Percentiles rank a stretch among this genome's conserved stretches.
phyloP scores from a whole-genome alignment of 2,888 invertebrate species.

The Synanthedon vespiformis region DNA sequence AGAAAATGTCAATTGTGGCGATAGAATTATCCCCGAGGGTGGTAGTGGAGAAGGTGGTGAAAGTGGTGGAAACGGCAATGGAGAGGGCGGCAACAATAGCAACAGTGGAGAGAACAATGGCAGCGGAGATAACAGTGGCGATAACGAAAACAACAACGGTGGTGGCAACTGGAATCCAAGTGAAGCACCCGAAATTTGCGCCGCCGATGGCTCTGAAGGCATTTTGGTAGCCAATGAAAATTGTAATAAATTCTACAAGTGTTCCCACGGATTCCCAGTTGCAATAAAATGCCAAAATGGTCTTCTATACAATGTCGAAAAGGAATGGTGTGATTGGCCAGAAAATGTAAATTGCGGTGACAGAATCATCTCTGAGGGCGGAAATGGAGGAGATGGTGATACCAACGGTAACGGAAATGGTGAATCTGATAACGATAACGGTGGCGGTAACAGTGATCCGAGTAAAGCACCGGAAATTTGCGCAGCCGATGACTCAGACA shows the following conservation, averaged over 20 bases:
- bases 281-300: constrained; percentile 15
- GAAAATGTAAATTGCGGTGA: constrained; percentile 25
- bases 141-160: constrained; percentile 8
- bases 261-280: constrained; percentile 20
- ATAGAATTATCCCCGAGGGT: constrained; percentile 5
- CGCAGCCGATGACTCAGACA: constrained; percentile 13
- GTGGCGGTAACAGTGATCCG: constrained; percentile 1
- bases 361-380: constrained; percentile 14
- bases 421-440: background rate
- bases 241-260: constrained; percentile 29
- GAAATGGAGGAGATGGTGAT: constrained; percentile 4
- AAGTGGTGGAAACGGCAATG: background rate
- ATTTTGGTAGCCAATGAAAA: constrained; percentile 26
- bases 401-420: constrained; percentile 2
- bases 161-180: constrained; percentile 15
- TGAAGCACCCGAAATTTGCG: constrained; percentile 25
- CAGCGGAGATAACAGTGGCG: constrained; percentile 9
- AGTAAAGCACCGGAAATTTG: constrained; percentile 11
- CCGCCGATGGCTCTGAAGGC: constrained; percentile 16
- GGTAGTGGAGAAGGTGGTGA: background rate
- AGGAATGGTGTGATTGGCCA: constrained; percentile 25
- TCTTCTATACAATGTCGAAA: constrained; percentile 22
- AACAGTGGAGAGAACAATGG: background rate
- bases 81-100: background rate
- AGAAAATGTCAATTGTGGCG: constrained; percentile 18